Evolutionary conservation across 1,140 invertebrate genomes (phyloP).

Genomic region (Galleria mellonella): DNA sequence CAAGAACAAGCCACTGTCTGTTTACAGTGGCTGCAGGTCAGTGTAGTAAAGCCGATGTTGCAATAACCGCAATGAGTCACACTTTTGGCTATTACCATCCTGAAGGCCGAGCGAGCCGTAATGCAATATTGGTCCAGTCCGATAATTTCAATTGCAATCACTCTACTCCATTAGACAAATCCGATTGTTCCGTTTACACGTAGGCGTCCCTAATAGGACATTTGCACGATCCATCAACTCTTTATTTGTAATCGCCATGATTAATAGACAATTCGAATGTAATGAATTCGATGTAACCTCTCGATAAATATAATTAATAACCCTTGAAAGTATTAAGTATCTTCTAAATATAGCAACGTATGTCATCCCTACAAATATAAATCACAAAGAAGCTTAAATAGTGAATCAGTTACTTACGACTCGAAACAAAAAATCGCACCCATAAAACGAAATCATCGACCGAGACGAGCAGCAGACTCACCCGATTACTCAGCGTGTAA

Average conservation of each 20-base stretch:
- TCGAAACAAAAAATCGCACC: conserved; percentile 30
- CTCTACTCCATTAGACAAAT: conserved; percentile 35
- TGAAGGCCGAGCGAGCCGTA: conserved; percentile 33
- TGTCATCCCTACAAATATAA: conserved; percentile 8
- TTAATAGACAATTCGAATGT: conserved; percentile 3
- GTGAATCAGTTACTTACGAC: conserved; percentile 24
- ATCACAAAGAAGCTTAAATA: conserved; percentile 25
- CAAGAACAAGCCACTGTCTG: conserved; percentile 19
- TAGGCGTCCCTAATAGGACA: conserved; percentile 18
- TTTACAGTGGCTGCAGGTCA: conserved; percentile 9
- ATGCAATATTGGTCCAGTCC: conserved; percentile 32
- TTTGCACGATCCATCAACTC: conserved; percentile 12
- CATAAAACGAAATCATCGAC: conserved; percentile 36
- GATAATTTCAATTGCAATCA: conserved; percentile 31
- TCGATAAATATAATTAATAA: conserved; percentile 10
- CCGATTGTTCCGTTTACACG: conserved; percentile 27
- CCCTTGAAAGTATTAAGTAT: background rate
- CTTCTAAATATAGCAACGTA: conserved; percentile 4
- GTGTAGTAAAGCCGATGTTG: conserved; percentile 12
- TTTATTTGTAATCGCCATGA: conserved; percentile 10
- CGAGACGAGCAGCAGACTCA: conserved; percentile 39
- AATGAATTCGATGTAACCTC: conserved; percentile 9
- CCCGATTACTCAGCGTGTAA: conserved; percentile 59
- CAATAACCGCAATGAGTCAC: conserved; percentile 30
- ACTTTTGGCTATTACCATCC: conserved; percentile 37